Conservation (phyloP, 2,888 invertebrate species). For the Neoascia interrupta region DNA sequence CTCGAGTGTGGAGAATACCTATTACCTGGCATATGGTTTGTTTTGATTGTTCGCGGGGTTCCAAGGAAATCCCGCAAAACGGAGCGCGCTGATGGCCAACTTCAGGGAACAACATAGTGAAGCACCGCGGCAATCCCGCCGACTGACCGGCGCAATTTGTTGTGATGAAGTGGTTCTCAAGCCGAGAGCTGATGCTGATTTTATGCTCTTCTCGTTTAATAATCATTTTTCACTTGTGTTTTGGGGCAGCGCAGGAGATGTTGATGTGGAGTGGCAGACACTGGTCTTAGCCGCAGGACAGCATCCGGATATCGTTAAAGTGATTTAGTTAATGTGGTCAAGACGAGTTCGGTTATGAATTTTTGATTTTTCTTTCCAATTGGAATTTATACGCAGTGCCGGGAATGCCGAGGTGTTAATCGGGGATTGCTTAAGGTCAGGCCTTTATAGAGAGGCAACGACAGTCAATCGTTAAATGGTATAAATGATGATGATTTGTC, state of each 20-base stretch:
- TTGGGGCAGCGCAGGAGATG: neutral
- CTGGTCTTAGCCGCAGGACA: slow-evolving; percentile 50
- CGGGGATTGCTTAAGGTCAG: slow-evolving; percentile 42
- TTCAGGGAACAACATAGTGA: neutral
- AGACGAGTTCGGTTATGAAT: slow-evolving; percentile 63
- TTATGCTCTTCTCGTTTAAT: slow-evolving; percentile 39
- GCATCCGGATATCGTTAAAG: slow-evolving; percentile 62
- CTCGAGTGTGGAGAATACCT: slow-evolving; percentile 32
- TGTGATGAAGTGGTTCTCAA: slow-evolving; percentile 40
- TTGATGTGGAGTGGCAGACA: neutral
- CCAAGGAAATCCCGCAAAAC: slow-evolving; percentile 47
- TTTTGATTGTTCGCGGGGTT: slow-evolving; percentile 41
- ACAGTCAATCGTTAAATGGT: slow-evolving; percentile 42
- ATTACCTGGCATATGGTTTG: slow-evolving; percentile 36
- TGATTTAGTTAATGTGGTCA: slow-evolving; percentile 64
- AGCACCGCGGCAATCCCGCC: slow-evolving; percentile 30
- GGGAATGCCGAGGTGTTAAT: slow-evolving; percentile 44
- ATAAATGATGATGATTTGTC: slow-evolving; percentile 57
- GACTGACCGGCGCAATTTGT: slow-evolving; percentile 44
- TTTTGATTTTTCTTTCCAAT: slow-evolving; percentile 12
- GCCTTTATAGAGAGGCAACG: slow-evolving; percentile 28
- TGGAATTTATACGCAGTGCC: neutral
- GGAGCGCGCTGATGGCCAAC: slow-evolving; percentile 8
- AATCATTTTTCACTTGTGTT: slow-evolving; percentile 50
- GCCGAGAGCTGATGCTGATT: slow-evolving; percentile 44